Conservation (phyloP, 2,113 vertebrate genomes). For the Candoia aspera region DNA sequence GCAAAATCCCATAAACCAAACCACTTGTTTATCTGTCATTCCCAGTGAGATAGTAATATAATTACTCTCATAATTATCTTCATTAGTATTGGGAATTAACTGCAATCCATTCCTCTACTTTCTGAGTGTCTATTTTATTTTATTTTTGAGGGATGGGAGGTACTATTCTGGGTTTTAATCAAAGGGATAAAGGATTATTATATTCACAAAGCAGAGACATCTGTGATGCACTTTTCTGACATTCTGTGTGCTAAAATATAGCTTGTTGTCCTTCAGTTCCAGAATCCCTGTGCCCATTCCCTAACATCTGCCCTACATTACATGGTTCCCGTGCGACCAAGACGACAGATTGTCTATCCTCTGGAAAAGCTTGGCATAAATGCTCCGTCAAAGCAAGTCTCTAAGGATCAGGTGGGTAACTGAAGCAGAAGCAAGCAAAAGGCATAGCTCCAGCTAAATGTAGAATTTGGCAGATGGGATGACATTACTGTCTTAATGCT, state of each 20-base stretch:
- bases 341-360: constrained; percentile 94
- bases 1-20: constrained; percentile 87
- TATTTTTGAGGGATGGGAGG: constrained; percentile 67
- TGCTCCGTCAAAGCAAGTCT: constrained; percentile 85
- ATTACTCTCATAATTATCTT: constrained; percentile 98
- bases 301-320: constrained; percentile 86
- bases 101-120: constrained; percentile 88
- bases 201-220: constrained; percentile 72
- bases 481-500: constrained; percentile 63
- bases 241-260: constrained; percentile 74
- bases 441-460: constrained; percentile 68
- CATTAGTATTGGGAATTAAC: constrained; percentile 97
- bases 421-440: constrained; percentile 74
- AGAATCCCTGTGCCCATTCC: constrained; percentile 81
- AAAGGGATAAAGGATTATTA: constrained; percentile 70
- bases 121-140: constrained; percentile 78
- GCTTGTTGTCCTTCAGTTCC: constrained; percentile 75
- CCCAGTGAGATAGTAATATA: constrained; percentile 98
- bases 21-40: constrained; percentile 98
- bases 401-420: constrained; percentile 85
- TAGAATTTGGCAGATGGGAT: constrained; percentile 77
- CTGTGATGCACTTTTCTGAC: constrained; percentile 72
- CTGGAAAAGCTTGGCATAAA: constrained; percentile 91
- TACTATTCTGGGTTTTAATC: constrained; percentile 78
- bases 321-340: constrained; percentile 89